phyloP scores from a whole-genome alignment of 2,797 vertebrate genomes.

The Schizopygopsis pylzovi region DNA sequence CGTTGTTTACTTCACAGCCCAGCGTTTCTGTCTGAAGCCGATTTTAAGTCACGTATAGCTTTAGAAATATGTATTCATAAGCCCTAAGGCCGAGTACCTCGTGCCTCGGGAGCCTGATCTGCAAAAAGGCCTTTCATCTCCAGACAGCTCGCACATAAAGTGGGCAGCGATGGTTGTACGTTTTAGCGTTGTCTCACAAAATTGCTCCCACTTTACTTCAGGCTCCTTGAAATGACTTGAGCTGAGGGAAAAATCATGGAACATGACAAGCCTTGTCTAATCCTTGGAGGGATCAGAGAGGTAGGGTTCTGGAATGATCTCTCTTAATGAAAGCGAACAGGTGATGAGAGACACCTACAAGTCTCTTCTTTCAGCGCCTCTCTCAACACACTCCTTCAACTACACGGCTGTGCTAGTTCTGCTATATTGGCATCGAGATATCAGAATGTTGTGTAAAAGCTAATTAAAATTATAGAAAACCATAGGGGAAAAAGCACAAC shows the following conservation, averaged over 20 bases:
- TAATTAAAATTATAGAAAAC: background rate
- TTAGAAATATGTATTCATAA: constrained; percentile 20
- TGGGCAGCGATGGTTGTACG: constrained; percentile 40
- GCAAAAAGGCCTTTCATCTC: constrained; percentile 48
- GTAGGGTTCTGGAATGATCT: constrained; percentile 58
- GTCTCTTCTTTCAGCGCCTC: constrained; percentile 47
- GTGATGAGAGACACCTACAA: constrained; percentile 58
- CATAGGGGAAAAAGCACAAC: background rate
- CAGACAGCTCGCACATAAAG: constrained; percentile 44
- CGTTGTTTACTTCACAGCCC: constrained; percentile 30
- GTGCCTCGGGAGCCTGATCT: constrained; percentile 18
- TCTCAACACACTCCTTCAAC: constrained; percentile 60
- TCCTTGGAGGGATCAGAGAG: constrained; percentile 61
- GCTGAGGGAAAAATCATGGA: constrained; percentile 59
- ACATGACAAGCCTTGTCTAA: constrained; percentile 66
- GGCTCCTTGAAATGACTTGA: constrained; percentile 44
- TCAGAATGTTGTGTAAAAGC: background rate
- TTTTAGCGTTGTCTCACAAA: constrained; percentile 42
- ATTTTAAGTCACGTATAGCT: constrained; percentile 18
- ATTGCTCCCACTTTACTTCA: constrained; percentile 57
- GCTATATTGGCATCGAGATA: background rate
- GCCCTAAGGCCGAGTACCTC: constrained; percentile 22
- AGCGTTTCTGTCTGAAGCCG: background rate
- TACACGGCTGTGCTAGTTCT: background rate
- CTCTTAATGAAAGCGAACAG: constrained; percentile 64